Base-by-base conservation (phyloP, 2,797 vertebrate species). In the Pelobates cultripes region DNA sequence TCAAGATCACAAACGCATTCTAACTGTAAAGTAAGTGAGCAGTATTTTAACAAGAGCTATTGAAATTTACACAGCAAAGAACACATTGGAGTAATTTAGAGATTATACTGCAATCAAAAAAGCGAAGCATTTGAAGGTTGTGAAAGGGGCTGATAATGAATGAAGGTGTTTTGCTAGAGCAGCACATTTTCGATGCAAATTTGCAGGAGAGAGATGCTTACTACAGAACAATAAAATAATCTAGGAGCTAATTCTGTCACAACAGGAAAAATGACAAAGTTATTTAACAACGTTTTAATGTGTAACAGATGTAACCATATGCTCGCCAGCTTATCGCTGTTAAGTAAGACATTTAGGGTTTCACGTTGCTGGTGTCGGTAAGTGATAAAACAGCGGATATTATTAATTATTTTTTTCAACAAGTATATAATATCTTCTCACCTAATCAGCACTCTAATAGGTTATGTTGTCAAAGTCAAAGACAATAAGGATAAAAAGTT, bases 121-220 rank as follows among this genome's bases (percentile, higher is more conserved):
- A 17, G 60, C 3, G 12, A 51, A 76, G 74, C 60, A 76, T 61
- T 43, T 53, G 64, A 78, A 15, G 17, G 60, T 41, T 55, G 45
- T 17, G 69, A 79, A 75, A n/a, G 67, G 70, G 72, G 69, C 75
- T 47, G 60, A 80, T 84, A 72, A 79, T 79, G 67, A 79, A 76
- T 41, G 14, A 60, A 55, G 43, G 28, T 63, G 4, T 78, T 73
- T 70, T 82, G 76, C 63, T 28, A 47, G 9, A 47, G n/a, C 61
- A 72, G 69, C 61, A 77, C 45, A 64, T 81, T 76, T 76, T 70
- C 9, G 15, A 45, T 76, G 70, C 68, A 70, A 76, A 42, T 44
- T 75, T 53, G 73, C 43, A 55, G n/a, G 43, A 51, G 13, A 43
- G 63, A 70, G 51, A 66, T 76, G 66, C 79, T 81, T n/a, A 61